Evolutionary conservation across 2,113 vertebrate species (phyloP).

Genomic region (Ceuthmochares aereus): DNA sequence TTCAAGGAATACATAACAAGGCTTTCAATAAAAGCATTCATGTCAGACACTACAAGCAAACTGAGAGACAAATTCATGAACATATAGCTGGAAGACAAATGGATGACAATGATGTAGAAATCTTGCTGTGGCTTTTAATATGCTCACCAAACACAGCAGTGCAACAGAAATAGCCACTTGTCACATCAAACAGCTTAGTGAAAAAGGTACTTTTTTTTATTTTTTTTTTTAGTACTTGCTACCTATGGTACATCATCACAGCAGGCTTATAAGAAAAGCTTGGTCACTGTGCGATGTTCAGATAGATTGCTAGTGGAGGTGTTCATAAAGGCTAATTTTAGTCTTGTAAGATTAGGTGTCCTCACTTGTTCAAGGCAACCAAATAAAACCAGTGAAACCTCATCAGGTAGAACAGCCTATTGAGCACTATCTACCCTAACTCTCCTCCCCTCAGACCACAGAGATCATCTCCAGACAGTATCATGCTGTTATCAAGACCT

Average conservation of each 20-base stretch:
- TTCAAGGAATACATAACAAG: background rate
- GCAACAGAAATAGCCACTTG: background rate
- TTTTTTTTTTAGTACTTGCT: background rate
- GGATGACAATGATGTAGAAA: background rate
- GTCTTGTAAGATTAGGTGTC: background rate
- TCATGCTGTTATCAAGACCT: background rate
- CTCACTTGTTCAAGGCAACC: background rate
- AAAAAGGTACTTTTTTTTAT: background rate
- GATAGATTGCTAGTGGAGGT: background rate
- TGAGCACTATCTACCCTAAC: background rate
- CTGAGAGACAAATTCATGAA: slow-evolving; percentile 13
- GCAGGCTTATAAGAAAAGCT: background rate
- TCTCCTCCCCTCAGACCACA: background rate
- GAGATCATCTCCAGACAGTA: background rate
- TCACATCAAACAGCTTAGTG: background rate
- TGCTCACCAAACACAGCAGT: background rate
- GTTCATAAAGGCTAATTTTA: background rate
- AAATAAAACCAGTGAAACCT: background rate
- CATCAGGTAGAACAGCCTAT: background rate
- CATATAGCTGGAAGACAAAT: background rate
- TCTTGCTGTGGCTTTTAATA: background rate
- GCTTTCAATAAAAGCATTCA: background rate
- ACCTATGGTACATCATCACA: background rate
- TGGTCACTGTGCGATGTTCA: background rate
- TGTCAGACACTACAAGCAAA: background rate